These are phyloP conservation scores for Cercopithecus petaurista DNA, from an alignment of 2,797 vertebrate species.

Conservation along the genomic window DNA sequence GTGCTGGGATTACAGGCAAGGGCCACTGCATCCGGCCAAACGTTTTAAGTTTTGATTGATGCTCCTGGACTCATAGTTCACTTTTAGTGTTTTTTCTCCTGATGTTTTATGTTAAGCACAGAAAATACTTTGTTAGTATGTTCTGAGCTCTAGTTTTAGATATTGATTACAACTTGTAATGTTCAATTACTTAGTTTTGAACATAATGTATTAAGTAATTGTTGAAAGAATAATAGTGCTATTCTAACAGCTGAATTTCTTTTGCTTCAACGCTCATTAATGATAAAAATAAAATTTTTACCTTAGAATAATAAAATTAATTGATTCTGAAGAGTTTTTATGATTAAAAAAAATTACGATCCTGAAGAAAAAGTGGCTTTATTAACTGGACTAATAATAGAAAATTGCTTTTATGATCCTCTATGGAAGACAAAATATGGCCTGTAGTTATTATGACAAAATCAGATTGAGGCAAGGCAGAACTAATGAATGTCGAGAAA, in stretches of 20 bases:
- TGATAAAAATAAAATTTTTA: neutral
- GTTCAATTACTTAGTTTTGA: neutral
- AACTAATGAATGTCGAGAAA: neutral
- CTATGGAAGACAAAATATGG: neutral
- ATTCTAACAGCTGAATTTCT: neutral
- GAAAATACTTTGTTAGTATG: conserved; percentile 2
- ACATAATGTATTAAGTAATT: conserved; percentile 10
- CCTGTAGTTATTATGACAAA: neutral
- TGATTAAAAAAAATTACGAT: neutral
- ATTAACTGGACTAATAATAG: neutral
- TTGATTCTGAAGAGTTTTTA: conserved; percentile 41
- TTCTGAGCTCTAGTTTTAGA: neutral
- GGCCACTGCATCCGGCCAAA: neutral
- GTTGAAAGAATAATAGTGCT: neutral
- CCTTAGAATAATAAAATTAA: neutral
- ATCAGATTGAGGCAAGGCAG: neutral
- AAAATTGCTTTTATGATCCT: conserved; percentile 2
- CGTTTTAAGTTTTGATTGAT: neutral
- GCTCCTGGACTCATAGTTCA: neutral
- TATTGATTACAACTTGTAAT: neutral
- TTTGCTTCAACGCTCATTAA: conserved; percentile 20
- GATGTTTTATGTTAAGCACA: conserved; percentile 9
- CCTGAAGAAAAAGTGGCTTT: neutral
- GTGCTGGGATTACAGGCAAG: neutral
- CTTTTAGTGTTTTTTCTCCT: conserved; percentile 3